Evolutionary conservation across 2,888 invertebrate genomes (phyloP), one percentile per base, ranked within the genome.

Genomic region (Bellardia bayeri): DNA sequence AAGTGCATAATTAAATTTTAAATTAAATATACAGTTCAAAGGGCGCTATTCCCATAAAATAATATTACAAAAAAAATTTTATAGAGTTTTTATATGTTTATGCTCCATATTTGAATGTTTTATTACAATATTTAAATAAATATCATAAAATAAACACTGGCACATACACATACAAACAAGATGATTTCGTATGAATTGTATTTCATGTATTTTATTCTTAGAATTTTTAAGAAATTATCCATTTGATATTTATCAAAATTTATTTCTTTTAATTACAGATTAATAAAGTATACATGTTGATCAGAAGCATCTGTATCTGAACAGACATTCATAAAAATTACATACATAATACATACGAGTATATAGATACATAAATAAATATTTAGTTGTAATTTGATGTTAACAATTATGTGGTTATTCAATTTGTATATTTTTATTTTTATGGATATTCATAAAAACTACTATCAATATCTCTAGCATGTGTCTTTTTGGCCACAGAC

Each of bases 1-100:
- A 69, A 85, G 69, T 75, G 85, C 75, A 85, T 81, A 75, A 81
- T 81, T 81, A 71, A 85, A 75, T 69, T 64, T 37, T 4, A 83
- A 78, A 85, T 69, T 54, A 37, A 37, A 37, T 37, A 37, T 33
- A 71, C 71, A 80, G 85, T 81, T 81, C 80, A 85, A 33, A 64
- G 75, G 80, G 75, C 69, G 69, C 75, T 37, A 63, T 63, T 54
- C 11, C 45, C 78, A 71, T 64, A 40, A 45, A 83, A 40, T 71
- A 49, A 49, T 54, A 23, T 54, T 37, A 16, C 13, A 72, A 45
- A 33, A 51, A 42, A 42, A 68, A n/a, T 56, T 68, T 68, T 56
- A 80, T 74, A 42, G 54, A 37, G 8, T 42, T 61, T 66, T 66
- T 72, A 33, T 71, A 74, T 79, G 51, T 40, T 78, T 37, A 49